phyloP scores from a whole-genome alignment of 2,797 vertebrate genomes.

The Thunnus albacares region DNA sequence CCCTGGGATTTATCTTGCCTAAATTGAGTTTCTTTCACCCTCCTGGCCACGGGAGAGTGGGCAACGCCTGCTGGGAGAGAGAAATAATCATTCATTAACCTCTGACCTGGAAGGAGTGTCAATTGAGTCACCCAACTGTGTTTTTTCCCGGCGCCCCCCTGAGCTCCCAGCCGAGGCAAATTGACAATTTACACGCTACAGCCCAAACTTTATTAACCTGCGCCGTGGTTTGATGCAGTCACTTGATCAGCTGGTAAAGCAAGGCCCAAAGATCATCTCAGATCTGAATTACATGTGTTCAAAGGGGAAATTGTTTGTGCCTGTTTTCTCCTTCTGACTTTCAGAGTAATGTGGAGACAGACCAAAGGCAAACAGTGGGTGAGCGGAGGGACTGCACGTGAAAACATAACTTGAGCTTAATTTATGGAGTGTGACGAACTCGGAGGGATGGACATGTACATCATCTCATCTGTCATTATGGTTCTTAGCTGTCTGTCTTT shows the following conservation, averaged over 20 bases:
- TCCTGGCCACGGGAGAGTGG: conserved; percentile 78
- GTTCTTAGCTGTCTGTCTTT: conserved; percentile 44
- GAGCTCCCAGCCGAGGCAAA: conserved; percentile 65
- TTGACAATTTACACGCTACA: conserved; percentile 73
- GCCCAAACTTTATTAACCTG: conserved; percentile 79
- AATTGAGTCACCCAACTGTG: conserved; percentile 71
- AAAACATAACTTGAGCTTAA: conserved; percentile 63
- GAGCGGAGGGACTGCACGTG: conserved; percentile 22
- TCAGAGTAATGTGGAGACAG: conserved; percentile 32
- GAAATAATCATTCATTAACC: conserved; percentile 89
- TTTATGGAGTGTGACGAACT: conserved; percentile 68
- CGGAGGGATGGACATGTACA: conserved; percentile 62
- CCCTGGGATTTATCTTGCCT: conserved; percentile 77
- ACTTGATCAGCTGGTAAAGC: conserved; percentile 68
- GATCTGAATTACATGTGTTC: conserved; percentile 40
- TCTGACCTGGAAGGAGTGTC: conserved; percentile 81
- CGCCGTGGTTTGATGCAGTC: conserved; percentile 54
- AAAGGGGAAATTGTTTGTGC: conserved; percentile 1
- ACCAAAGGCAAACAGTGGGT: conserved; percentile 28
- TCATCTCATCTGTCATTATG: conserved; percentile 61
- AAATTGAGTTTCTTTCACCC: conserved; percentile 85
- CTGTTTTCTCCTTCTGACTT: conserved; percentile 16
- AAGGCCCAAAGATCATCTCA: conserved; percentile 9
- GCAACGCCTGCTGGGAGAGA: conserved; percentile 81
- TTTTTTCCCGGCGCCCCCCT: conserved; percentile 27